Evolutionary conservation across 2,888 invertebrate genomes (phyloP), one percentile per base, ranked within the genome.

Genomic region (Tupiocoris notatus): DNA sequence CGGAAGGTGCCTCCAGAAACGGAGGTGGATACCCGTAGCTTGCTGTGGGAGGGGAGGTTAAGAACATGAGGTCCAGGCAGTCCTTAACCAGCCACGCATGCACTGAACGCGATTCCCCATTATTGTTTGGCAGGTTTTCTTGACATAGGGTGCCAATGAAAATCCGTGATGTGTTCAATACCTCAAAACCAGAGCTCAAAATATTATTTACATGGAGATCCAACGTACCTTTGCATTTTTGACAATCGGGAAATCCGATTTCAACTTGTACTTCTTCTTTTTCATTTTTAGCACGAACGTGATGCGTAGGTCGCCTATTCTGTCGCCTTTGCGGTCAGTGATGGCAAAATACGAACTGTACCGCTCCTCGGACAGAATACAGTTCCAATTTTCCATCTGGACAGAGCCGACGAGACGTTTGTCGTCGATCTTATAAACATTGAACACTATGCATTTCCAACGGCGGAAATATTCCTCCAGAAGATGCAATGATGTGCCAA

Each of bases 221-320:
- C n/a, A n/a, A 39, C 39, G 39, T 39, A 39, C 39, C 39, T 39
- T 3, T 1, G 3, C 23, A 9, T 58, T 21, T 1, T 24, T 12
- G 3, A 70, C 54, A 1, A 66, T 66, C 1, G 70, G 70, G 25
- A 70, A 70, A 54, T 70, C 70, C 20, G 70, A 70, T 70, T 70
- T 70, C 24, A 70, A 24, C 21, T 70, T 59, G 25, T 70, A 59
- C 58, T 73, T 73, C 22, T 62, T 73, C 21, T 63, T 73, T 21
- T 73, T 73, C 73, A 73, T 73, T 62, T 73, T 39, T n/a, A 73
- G 22, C 21, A n/a, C 22, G 17, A 73, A 73, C 17, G 39, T 62
- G 1, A 73, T 21, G 9, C 39, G 73, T n/a, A 73, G 62, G 21
- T 73, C 73, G 12, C 73, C 73, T 1, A 73, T 18, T 16, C 56